phyloP scores from a whole-genome alignment of 2,113 vertebrate genomes.

The Alectura lathami region DNA sequence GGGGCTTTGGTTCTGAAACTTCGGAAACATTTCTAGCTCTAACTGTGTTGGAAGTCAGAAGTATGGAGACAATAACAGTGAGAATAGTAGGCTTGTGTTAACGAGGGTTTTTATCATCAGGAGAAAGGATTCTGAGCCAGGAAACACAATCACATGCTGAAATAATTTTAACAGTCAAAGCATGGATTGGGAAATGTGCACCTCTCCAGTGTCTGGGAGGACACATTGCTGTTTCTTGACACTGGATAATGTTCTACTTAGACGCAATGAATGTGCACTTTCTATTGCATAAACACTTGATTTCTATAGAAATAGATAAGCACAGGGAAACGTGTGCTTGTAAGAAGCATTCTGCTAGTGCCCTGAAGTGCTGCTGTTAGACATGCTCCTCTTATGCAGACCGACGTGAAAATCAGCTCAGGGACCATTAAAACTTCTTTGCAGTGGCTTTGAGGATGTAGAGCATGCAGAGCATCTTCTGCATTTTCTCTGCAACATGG shows the following conservation, averaged over 20 bases:
- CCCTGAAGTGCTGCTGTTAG: neutral
- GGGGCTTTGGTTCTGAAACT: neutral
- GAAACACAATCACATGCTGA: neutral
- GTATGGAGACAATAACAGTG: no score
- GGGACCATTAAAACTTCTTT: neutral
- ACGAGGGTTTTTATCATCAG: neutral
- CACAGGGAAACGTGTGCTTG: neutral
- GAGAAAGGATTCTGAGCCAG: neutral
- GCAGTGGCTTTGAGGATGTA: fast-evolving
- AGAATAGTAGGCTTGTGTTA: neutral
- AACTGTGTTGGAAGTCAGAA: neutral
- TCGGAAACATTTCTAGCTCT: neutral
- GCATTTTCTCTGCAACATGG: neutral
- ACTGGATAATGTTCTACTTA: neutral
- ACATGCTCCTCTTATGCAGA: neutral
- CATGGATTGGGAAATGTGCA: neutral
- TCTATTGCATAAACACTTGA: neutral
- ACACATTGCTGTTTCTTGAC: neutral
- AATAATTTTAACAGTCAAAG: neutral
- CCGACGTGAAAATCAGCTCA: neutral
- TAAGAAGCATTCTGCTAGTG: neutral
- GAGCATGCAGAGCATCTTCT: fast-evolving
- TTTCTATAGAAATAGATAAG: neutral
- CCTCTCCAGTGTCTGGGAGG: neutral
- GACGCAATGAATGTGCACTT: neutral